Evolutionary conservation across 1,140 invertebrate genomes (phyloP), one percentile per base, ranked within the genome.

Genomic region (Anastatus disparis): DNA sequence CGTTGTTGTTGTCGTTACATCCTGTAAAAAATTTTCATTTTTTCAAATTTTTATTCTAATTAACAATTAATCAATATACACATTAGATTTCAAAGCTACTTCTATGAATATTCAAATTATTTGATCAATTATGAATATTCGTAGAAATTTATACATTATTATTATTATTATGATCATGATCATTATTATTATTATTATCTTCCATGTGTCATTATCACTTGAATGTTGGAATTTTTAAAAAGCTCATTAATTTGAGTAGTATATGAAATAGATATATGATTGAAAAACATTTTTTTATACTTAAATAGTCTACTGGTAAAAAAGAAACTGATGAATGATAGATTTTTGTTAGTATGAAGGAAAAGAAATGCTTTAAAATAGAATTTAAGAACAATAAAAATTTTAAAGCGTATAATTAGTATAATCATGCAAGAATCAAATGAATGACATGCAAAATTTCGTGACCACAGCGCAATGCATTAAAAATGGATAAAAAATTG

Each of bases 401-500:
- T 9, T 12, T 67, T 67, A 50, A 24, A 50, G 53, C 44, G 29
- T 52, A 52, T 48, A 48, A 38, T 67, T 35, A 58, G 17, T 67
- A n/a, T n/a, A 59, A 31, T 53, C 58, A 62, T 62, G 67, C 68
- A 64, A 24, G 29, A 46, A 27, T 38, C 10, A 55, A 40, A 64
- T 55, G 50, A 55, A 46, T 35, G 40, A 7, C 68, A 64, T 70
- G 68, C 68, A 70, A 12, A 63, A 61, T 31, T 40, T n/a, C n/a
- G n/a, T 55, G 17, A 70, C 67, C 27, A 70, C 48, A 70, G 50
- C 58, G 31, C 48, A 70, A 63, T 63, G 42, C 59, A 46, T 35
- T 64, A 62, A 48, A 63, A 67, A 64, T 56, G 66, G 70, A 76
- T 76, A 77, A 77, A 77, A 77, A 79, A 81, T 75, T 79, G 79